These are phyloP conservation scores for Nannobrachium achirus DNA, from an alignment of 2,113 vertebrate genomes.

Conservation along the genomic window DNA sequence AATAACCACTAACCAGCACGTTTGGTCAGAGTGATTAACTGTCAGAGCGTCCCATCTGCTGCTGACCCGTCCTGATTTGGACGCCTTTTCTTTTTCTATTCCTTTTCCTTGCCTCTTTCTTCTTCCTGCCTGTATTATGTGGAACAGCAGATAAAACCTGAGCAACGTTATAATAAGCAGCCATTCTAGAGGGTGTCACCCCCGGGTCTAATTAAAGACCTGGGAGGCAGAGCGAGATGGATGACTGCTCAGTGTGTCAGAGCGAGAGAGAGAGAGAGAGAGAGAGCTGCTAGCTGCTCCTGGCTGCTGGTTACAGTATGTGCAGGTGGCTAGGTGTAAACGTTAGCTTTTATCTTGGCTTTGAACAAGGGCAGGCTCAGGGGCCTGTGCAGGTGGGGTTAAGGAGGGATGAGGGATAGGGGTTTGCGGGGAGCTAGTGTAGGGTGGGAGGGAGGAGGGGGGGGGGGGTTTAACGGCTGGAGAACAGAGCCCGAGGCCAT, in stretches of 20 bases:
- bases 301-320: slow-evolving; percentile 45
- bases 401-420: slow-evolving; percentile 8
- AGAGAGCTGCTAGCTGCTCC: not conserved
- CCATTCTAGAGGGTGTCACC: slow-evolving; percentile 67
- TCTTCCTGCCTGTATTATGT: not conserved
- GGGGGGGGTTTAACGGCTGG: slow-evolving; percentile 17
- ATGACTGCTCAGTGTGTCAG: slow-evolving; percentile 62
- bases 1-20: too few relatives aligned
- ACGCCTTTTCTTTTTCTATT: not conserved
- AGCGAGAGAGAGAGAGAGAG: slow-evolving; percentile 23
- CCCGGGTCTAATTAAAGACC: slow-evolving; percentile 70
- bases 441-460: slow-evolving; percentile 11
- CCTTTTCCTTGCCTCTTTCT: not conserved
- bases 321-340: slow-evolving; percentile 68
- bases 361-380: slow-evolving; percentile 65
- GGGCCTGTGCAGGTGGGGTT: slow-evolving; percentile 61
- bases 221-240: slow-evolving; percentile 54
- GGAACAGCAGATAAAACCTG: slow-evolving; percentile 22
- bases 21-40: too few relatives aligned
- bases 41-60: too few relatives aligned
- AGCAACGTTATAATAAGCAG: slow-evolving; percentile 50
- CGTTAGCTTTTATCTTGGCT: slow-evolving; percentile 69
- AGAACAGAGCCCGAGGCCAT: slow-evolving; percentile 47
- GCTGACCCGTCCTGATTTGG: too few relatives aligned
- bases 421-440: slow-evolving; percentile 2